phyloP scores from a whole-genome alignment of 2,888 invertebrate genomes.

The Punctoribates punctum region DNA sequence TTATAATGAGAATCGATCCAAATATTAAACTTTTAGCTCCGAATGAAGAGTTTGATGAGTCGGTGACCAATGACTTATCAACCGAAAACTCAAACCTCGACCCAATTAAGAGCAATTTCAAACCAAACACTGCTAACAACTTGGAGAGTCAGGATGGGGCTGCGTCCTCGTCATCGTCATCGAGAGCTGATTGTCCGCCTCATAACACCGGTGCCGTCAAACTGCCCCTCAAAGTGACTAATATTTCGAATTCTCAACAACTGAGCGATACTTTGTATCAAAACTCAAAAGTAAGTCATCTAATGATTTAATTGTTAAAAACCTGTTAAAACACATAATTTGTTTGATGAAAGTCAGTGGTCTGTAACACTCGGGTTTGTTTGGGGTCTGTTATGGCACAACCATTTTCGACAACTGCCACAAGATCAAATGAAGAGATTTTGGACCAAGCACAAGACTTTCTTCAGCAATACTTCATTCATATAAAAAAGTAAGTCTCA shows the following conservation, averaged over 20 bases:
- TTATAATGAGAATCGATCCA: slow-evolving; percentile 15
- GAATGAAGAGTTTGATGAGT: slow-evolving; percentile 3
- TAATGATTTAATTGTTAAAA: no score
- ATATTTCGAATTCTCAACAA: slow-evolving; percentile 45
- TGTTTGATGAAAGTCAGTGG: background rate
- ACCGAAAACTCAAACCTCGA: background rate
- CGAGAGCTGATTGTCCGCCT: background rate
- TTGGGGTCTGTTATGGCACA: slow-evolving; percentile 52
- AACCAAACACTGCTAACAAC: background rate
- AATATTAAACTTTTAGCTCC: background rate
- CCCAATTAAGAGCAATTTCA: background rate
- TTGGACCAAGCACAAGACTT: slow-evolving; percentile 82
- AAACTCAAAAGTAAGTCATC: slow-evolving; percentile 25
- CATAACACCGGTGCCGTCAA: slow-evolving; percentile 6
- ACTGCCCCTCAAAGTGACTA: slow-evolving; percentile 45
- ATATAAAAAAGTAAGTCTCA: slow-evolving; percentile 70
- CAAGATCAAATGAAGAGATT: slow-evolving; percentile 61
- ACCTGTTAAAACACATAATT: no score
- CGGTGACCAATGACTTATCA: background rate
- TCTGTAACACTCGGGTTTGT: slow-evolving; percentile 47
- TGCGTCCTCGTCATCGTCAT: background rate
- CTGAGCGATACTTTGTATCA: slow-evolving; percentile 41
- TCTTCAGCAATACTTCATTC: slow-evolving; percentile 83
- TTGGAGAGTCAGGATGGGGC: background rate
- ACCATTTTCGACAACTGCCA: slow-evolving; percentile 45